Base-by-base conservation (phyloP, 2,888 invertebrate genomes). In the Pseudoips prasinana region DNA sequence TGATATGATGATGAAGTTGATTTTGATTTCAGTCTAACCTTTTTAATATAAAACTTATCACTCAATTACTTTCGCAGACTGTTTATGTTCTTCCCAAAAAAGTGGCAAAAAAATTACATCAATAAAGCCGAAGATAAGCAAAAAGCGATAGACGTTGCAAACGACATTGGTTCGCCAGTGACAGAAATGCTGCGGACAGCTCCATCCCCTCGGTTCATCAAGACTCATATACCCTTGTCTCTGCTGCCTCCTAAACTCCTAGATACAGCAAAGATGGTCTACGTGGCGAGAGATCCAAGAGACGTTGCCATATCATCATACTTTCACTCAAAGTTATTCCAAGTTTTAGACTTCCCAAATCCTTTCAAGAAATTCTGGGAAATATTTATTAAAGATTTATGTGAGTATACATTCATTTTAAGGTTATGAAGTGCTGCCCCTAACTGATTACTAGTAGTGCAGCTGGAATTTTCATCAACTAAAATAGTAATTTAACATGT, bases 261-360 rank as follows among this genome's bases (percentile, higher is more conserved):
- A 46, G 73, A 89, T 18, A 39, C 54, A 51, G 40, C 75, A 8
- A 62, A 92, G 90, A 78, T 94, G 1, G 90, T 95, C 30, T 95
- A 95, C 60, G 91, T 95, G 0, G 93, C 94, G 0, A 86, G 95
- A 38, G 94, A 95, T 77, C 94, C 95, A 0, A 94, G 94, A 70
- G 95, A 96, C 72, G 93, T 94, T 0, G 91, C 91, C 0, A 93
- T 95, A 0, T 95, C 95, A 0, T 94, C 90, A 66, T 95, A 92
- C 62, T 20, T n/a, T 20, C 20, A n/a, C 2, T n/a, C 7, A 2
- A 20, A 20, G 7, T n/a, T 20, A 7, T n/a, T 20, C 20, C 20
- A 20, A n/a, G n/a, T n/a, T n/a, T n/a, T 7, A n/a, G 7, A n/a
- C 7, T n/a, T 20, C 2, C 7, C 7, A 2, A n/a, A 7, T n/a